Base-by-base conservation (phyloP, 1,140 invertebrate species). In the Cydia amplana region DNA sequence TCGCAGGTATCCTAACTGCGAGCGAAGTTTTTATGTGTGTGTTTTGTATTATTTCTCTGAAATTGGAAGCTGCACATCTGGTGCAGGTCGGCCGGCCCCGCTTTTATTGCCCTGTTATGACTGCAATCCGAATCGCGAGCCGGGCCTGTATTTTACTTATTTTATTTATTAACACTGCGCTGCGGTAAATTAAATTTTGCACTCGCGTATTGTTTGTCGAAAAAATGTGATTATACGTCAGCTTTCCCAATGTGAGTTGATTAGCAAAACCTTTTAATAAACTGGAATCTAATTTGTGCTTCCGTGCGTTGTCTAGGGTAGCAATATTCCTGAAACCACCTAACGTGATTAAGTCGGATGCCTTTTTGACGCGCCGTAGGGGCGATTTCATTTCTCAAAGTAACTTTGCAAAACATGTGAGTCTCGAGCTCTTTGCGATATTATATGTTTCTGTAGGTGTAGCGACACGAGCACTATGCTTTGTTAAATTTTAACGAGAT, bases 61-160 rank as follows among this genome's bases (percentile, higher is more conserved):
- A 89, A 89, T 87, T 84, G 84, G 83, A 85, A 78, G 83, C 81
- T 82, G 82, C 88, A 83, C 87, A 90, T 85, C 84, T 90, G 88
- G 80, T 85, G 83, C 85, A 84, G 77, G 79, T 72, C 55, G 72
- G 75, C 73, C 79, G 60, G 78, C 65, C 74, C 25, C 74, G 77
- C 70, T 82, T 89, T 90, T 90, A 91, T 89, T 85, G 82, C 82
- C 78, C 82, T 88, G 89, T 88, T 91, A 88, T 88, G 86, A 87
- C 84, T 89, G 87, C 87, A 88, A 84, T 86, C 78, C 81, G 85
- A 86, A 83, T 77, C 74, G 78, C 64, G 75, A 60, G 77, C 64
- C 75, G 75, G 77, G 49, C 60, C 72, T 73, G 76, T 77, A 78
- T 77, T 81, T 81, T 81, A 81, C 77, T 78, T 79, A 79, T 81